These are phyloP conservation scores for Dasysyrphus albostriatus DNA, from an alignment of 2,888 invertebrate genomes.

Conservation along the genomic window DNA sequence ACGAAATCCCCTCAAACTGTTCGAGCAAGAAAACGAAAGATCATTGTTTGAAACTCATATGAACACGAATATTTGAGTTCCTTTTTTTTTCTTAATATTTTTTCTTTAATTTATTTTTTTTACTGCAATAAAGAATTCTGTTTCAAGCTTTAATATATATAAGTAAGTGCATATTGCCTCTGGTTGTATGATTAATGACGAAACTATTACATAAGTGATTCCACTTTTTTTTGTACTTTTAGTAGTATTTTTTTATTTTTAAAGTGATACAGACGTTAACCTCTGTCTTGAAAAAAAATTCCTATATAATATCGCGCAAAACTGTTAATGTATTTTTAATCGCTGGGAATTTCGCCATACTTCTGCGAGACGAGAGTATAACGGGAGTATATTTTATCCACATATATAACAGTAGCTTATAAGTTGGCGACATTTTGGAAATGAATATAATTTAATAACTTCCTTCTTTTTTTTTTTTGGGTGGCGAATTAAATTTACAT, in stretches of 20 bases:
- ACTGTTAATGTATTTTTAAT: slow-evolving; percentile 73
- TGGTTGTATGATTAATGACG: slow-evolving; percentile 59
- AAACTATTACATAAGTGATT: slow-evolving; percentile 44
- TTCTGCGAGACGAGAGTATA: not conserved
- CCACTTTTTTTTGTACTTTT: not conserved
- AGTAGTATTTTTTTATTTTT: not conserved
- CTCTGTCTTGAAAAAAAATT: slow-evolving; percentile 13
- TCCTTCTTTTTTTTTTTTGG: slow-evolving; percentile 1
- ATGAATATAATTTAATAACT: slow-evolving; percentile 66
- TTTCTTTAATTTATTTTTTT: slow-evolving; percentile 1
- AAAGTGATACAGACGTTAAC: slow-evolving; percentile 30
- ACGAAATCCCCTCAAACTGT: not conserved
- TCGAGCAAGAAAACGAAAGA: slow-evolving; percentile 27
- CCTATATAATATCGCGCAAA: slow-evolving; percentile 31
- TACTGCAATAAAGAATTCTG: slow-evolving; percentile 39
- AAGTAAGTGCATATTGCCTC: slow-evolving; percentile 7
- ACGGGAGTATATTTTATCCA: slow-evolving; percentile 22
- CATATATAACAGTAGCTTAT: slow-evolving; percentile 9
- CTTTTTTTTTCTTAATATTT: too few relatives aligned
- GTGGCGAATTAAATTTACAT: slow-evolving; percentile 70
- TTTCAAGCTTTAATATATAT: not conserved
- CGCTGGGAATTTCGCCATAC: slow-evolving; percentile 61
- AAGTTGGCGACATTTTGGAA: slow-evolving; percentile 60
- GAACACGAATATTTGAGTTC: not conserved
- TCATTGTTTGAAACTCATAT: slow-evolving; percentile 10